Evolutionary conservation across 2,797 vertebrate species (phyloP).

Genomic region (Hipposideros larvatus): DNA sequence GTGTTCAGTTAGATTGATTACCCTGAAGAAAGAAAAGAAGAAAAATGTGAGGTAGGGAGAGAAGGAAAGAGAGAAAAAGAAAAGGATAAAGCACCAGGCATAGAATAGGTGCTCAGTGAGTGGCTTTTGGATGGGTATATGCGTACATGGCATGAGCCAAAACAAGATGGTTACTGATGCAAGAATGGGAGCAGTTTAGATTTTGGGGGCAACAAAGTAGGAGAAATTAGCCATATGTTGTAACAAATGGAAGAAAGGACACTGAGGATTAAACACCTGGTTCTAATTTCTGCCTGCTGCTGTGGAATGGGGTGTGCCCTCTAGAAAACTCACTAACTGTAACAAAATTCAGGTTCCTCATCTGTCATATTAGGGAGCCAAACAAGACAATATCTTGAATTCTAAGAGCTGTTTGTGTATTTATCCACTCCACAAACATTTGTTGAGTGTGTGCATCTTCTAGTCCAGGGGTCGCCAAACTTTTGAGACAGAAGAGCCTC

Average conservation of each 20-base stretch:
- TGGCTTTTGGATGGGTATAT: not conserved
- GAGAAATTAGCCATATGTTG: not conserved
- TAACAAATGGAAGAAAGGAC: not conserved
- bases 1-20: not conserved
- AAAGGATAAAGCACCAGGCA: not conserved
- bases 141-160: too few species aligned
- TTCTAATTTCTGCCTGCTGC: not conserved
- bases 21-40: not conserved
- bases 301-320: not conserved
- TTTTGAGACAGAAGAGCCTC: too few species aligned
- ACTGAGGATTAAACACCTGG: not conserved
- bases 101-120: not conserved
- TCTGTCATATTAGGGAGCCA: not conserved
- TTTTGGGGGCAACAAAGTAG: not conserved
- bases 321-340: not conserved
- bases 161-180: not conserved
- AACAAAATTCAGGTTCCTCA: not conserved
- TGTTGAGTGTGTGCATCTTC: fast-evolving
- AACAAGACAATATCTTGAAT: not conserved
- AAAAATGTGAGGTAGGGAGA: not conserved
- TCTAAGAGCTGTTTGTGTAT: not conserved
- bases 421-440: not conserved
- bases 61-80: not conserved
- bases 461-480: too few species aligned
- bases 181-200: not conserved